Base-by-base conservation (phyloP, 2,797 vertebrate species). In the Trichosurus vulpecula region DNA sequence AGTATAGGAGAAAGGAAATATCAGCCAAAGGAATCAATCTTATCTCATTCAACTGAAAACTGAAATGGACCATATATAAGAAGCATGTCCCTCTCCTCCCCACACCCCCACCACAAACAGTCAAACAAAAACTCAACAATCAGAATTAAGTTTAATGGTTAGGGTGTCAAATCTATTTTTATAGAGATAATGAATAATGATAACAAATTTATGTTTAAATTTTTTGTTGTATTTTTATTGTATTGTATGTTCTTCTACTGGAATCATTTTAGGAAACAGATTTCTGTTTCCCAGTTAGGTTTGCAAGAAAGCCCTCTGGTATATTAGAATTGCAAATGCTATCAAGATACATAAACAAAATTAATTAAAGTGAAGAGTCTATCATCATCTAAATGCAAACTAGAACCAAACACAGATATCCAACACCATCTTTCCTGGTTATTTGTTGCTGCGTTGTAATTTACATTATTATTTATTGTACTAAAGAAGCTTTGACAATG, bases 361-460 rank as follows among this genome's bases (percentile, higher is more conserved):
- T 93, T 97, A 98, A 98, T 97, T 98, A 98, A 97, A 98, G 95
- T 94, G 47, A 97, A 92, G 93, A 94, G 54, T 97, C 97, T 97
- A 96, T 92, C 94, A 92, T 74, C 91, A 96, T 97, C 87, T 97
- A 94, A 98, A 97, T 98, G 95, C 94, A 98, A 98, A 97, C 61
- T 93, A 92, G 87, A 92, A 74, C 55, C 90, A 14, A 47, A 57
- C 9, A 96, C 22, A 94, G 90, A 95, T 96, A 98, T 53, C 16
- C 47, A 94, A n/a, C 53, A 11, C 16, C 58, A 92, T 96, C 51
- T 87, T 58, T 90, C 52, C 54, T 56, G 31, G 91, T 96, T 96
- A 95, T 96, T 97, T 93, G 89, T 31, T 90, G 95, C 92, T 61
- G 0, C 47, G 52, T 92, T 95, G 96, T 95, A 97, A 97, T 97